These are phyloP conservation scores for Psammodynastes pulverulentus DNA, from an alignment of 2,113 vertebrate species.

Conservation along the genomic window DNA sequence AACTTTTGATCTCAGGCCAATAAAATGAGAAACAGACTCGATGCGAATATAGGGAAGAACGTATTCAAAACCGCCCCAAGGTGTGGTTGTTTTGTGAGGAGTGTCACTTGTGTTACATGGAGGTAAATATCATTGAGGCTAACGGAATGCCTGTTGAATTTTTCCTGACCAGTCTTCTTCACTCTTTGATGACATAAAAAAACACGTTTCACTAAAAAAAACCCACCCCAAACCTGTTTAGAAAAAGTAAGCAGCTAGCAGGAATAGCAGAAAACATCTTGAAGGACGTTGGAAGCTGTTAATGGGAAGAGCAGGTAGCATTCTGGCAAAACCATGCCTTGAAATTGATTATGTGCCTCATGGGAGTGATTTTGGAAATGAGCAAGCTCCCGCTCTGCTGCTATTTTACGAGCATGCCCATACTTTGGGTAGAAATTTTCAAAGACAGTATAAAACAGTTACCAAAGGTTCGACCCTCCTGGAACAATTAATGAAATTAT, in stretches of 20 bases:
- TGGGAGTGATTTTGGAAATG: neutral
- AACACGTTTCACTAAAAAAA: neutral
- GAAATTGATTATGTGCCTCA: neutral
- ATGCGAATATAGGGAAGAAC: rapidly evolving
- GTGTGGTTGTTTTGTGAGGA: neutral
- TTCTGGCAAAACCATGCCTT: neutral
- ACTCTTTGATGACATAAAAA: neutral
- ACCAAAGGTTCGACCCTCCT: neutral
- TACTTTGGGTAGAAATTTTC: neutral
- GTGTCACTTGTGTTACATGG: neutral
- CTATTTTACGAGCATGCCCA: neutral
- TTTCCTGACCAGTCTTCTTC: neutral
- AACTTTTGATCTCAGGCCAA: neutral
- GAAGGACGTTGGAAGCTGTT: neutral
- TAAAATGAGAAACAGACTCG: neutral
- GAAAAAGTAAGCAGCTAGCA: neutral
- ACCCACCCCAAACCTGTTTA: neutral
- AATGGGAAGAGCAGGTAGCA: neutral
- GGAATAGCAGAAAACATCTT: neutral
- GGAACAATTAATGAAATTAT: too few relatives aligned
- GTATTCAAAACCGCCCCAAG: neutral
- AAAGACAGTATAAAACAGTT: neutral
- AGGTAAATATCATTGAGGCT: neutral
- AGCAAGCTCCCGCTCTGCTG: neutral
- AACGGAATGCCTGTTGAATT: neutral